Evolutionary conservation across 2,888 invertebrate genomes (phyloP).

Genomic region (Heteropelma amictum): DNA sequence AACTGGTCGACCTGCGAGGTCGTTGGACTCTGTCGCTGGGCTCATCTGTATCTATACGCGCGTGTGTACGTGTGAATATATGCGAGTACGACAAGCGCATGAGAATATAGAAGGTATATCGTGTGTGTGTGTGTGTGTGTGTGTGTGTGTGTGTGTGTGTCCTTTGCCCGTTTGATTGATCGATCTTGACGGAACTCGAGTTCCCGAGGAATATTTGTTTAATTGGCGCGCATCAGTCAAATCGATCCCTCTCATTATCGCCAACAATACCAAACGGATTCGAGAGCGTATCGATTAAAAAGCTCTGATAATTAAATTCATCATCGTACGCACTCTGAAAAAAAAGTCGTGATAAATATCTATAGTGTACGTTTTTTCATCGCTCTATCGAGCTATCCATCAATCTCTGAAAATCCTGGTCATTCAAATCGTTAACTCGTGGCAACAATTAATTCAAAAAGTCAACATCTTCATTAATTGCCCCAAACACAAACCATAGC

Average conservation of each 20-base stretch:
- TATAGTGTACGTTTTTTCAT: neutral
- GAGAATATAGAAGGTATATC: constrained; percentile 27
- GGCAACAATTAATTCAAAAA: constrained; percentile 32
- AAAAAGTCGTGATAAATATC: too few species aligned
- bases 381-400: constrained; percentile 8
- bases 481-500: neutral
- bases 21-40: constrained; percentile 38
- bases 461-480: constrained; percentile 38
- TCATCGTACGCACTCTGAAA: neutral
- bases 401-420: constrained; percentile 22
- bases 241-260: constrained; percentile 39
- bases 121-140: too few species aligned
- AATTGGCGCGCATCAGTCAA: constrained; percentile 42
- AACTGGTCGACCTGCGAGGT: constrained; percentile 47
- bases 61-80: neutral
- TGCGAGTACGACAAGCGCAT: constrained; percentile 11
- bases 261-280: constrained; percentile 7
- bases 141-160: constrained; percentile 5
- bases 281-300: constrained; percentile 19
- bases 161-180: constrained; percentile 47
- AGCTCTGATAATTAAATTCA: constrained; percentile 26
- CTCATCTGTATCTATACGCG: neutral
- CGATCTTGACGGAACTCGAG: constrained; percentile 42
- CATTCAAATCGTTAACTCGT: constrained; percentile 21
- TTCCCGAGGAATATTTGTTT: constrained; percentile 43